These are phyloP conservation scores for Drosophila busckii DNA, from an alignment of 1,140 invertebrate species.

Conservation along the genomic window DNA sequence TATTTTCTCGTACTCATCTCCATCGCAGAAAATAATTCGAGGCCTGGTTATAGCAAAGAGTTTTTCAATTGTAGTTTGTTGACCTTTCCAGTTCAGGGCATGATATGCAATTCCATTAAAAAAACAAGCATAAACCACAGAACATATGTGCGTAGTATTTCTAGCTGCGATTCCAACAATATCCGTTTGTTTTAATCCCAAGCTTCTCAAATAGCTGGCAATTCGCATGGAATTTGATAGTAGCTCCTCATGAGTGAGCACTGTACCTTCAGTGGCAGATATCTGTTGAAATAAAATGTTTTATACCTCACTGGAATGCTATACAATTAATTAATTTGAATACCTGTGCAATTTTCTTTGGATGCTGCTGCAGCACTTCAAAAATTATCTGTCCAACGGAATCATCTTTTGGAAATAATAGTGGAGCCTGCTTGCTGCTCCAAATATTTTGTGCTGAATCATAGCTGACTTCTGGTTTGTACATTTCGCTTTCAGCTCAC, in stretches of 20 bases:
- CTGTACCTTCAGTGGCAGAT: slow-evolving; percentile 24
- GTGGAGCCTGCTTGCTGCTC: too few species aligned
- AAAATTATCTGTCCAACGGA: too few species aligned
- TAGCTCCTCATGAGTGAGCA: slow-evolving; percentile 25
- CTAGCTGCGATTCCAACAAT: slow-evolving; percentile 27
- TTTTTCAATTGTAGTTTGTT: slow-evolving; percentile 9
- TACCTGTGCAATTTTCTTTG: too few species aligned
- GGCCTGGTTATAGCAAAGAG: slow-evolving; percentile 35
- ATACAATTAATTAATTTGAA: too few species aligned
- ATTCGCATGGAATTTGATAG: slow-evolving; percentile 23
- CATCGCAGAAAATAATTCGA: slow-evolving; percentile 50
- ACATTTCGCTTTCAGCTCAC: too few species aligned
- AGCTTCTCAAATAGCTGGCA: slow-evolving; percentile 20
- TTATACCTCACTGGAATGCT: too few species aligned
- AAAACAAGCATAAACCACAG: slow-evolving; percentile 28
- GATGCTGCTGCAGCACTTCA: too few species aligned
- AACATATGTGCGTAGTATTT: slow-evolving; percentile 25
- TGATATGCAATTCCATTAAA: slow-evolving; percentile 34
- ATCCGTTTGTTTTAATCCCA: slow-evolving; percentile 18
- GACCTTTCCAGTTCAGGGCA: slow-evolving; percentile 8
- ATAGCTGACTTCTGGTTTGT: too few species aligned
- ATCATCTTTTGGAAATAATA: too few species aligned
- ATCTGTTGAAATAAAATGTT: too few species aligned
- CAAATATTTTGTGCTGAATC: too few species aligned
- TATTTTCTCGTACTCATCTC: slow-evolving; percentile 27